Evolutionary conservation across 2,888 invertebrate genomes (phyloP).

Genomic region (Lamellibrachia columna): DNA sequence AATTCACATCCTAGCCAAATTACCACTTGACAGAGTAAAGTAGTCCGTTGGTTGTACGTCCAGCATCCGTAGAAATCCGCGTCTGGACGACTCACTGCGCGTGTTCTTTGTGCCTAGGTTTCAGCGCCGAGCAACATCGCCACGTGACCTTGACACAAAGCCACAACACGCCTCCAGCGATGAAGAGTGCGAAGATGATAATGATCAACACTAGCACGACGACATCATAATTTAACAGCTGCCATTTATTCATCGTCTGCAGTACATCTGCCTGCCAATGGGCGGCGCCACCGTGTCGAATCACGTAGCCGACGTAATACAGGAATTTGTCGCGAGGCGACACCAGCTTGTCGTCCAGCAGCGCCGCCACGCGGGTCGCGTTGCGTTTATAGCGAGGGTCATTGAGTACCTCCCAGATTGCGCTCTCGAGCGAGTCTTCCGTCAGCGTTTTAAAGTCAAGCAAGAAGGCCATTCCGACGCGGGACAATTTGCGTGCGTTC

Average conservation of each 20-base stretch:
- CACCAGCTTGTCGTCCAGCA: neutral
- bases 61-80: neutral
- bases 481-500: neutral
- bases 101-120: neutral
- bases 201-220: neutral
- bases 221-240: neutral
- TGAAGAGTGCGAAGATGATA: neutral
- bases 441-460: neutral
- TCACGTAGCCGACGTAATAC: neutral
- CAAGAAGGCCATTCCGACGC: neutral
- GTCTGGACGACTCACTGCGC: neutral
- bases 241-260: neutral
- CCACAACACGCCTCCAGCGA: neutral
- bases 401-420: neutral
- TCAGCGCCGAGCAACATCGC: neutral
- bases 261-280: neutral
- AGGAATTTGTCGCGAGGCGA: neutral
- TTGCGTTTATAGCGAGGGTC: neutral
- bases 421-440: neutral
- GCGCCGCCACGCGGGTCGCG: constrained; percentile 6
- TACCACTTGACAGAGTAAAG: too few relatives aligned
- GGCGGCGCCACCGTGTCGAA: neutral
- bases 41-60: too few relatives aligned
- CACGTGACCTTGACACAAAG: neutral
- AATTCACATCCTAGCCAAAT: too few relatives aligned